Conservation (phyloP, 2,797 vertebrate species). For the Manis crassicaudata region DNA sequence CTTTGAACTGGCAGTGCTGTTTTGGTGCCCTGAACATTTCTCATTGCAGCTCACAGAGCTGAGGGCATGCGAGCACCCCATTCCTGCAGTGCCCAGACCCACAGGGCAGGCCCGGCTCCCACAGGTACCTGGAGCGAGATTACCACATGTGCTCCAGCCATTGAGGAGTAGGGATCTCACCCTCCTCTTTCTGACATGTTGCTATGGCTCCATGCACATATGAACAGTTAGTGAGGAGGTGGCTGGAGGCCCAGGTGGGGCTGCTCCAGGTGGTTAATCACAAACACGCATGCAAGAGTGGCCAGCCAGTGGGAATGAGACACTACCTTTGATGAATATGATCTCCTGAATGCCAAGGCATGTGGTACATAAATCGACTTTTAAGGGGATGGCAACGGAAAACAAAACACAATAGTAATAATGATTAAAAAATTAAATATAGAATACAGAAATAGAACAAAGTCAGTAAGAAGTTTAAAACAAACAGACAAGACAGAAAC, state of each 20-base stretch:
- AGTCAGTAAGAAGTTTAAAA: constrained; percentile 87
- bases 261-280: constrained; percentile 85
- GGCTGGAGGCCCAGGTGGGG: constrained; percentile 65
- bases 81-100: neutral
- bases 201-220: constrained; percentile 84
- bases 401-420: constrained; percentile 84
- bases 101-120: neutral
- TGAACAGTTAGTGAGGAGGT: constrained; percentile 87
- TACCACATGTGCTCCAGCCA: constrained; percentile 77
- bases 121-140: neutral
- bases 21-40: neutral
- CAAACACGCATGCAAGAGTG: constrained; percentile 87
- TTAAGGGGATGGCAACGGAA: constrained; percentile 86
- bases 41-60: neutral
- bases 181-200: neutral
- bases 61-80: neutral
- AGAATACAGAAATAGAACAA: constrained; percentile 91
- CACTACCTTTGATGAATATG: constrained; percentile 97
- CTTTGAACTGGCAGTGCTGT: neutral
- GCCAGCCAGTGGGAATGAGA: constrained; percentile 86
- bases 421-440: constrained; percentile 80
- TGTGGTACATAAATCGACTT: constrained; percentile 99
- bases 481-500: constrained; percentile 79
- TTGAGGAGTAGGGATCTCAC: neutral
- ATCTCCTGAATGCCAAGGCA: constrained; percentile 98